Evolutionary conservation across 2,888 invertebrate genomes (phyloP).

Genomic region (Lypha dubia): DNA sequence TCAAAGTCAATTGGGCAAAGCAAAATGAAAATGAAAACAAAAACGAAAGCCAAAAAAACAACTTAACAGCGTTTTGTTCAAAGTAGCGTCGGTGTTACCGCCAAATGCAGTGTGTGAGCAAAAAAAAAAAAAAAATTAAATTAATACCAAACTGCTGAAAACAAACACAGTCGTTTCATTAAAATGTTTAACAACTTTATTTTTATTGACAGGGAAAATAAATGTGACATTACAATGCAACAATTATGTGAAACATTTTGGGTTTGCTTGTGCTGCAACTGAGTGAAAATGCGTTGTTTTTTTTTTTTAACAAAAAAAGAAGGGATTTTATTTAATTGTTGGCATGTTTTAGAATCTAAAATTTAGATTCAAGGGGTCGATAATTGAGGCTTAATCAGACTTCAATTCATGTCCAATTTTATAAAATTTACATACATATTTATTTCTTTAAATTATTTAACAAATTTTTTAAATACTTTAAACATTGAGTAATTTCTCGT

Average conservation of each 20-base stretch:
- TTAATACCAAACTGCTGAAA: conserved; percentile 15
- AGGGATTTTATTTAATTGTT: conserved; percentile 7
- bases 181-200: conserved; percentile 71
- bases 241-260: conserved; percentile 31
- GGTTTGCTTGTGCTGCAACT: not conserved
- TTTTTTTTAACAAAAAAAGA: too few relatives aligned
- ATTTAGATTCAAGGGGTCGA: not conserved
- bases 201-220: conserved; percentile 64
- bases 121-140: conserved; percentile 33
- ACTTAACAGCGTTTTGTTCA: conserved; percentile 17
- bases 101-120: conserved; percentile 31
- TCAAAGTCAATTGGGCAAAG: conserved; percentile 51
- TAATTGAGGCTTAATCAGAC: not conserved
- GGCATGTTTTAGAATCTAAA: not conserved
- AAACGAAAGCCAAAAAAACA: too few relatives aligned
- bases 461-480: too few relatives aligned
- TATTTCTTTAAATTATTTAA: too few relatives aligned
- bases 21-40: not conserved
- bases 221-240: conserved; percentile 68
- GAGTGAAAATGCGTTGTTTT: conserved; percentile 41
- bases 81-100: conserved; percentile 60
- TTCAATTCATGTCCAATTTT: too few relatives aligned
- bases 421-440: too few relatives aligned
- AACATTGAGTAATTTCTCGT: not conserved
- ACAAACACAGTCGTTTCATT: conserved; percentile 54